phyloP scores from a whole-genome alignment of 1,140 invertebrate species.

The Bombus impatiens region DNA sequence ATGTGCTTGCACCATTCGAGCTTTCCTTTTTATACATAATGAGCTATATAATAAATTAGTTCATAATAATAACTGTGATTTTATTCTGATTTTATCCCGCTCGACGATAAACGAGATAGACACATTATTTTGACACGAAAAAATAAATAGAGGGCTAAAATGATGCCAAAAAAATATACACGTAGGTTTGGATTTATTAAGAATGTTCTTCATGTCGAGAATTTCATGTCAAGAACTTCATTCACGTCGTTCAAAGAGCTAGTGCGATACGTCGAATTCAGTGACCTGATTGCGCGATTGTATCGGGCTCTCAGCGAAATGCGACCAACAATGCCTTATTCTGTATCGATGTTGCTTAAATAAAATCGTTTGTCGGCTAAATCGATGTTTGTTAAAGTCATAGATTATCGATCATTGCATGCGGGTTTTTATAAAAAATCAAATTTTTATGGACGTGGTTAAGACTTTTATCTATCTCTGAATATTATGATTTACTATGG shows the following conservation, averaged over 20 bases:
- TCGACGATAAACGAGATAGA: too few relatives aligned
- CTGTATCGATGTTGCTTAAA: not conserved
- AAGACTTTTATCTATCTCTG: not conserved
- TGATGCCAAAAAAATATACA: too few relatives aligned
- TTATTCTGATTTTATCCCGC: too few relatives aligned
- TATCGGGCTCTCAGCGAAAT: constrained; percentile 15
- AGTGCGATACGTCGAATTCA: not conserved
- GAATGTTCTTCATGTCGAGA: not conserved
- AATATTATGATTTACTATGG: not conserved
- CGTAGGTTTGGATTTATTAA: not conserved
- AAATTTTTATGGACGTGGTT: not conserved
- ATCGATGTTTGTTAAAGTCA: not conserved
- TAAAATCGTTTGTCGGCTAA: not conserved
- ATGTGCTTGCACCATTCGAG: not conserved
- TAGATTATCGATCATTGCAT: not conserved
- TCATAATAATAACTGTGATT: not conserved
- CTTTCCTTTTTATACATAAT: not conserved
- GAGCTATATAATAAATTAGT: not conserved
- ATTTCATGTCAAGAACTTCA: not conserved
- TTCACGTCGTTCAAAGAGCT: not conserved
- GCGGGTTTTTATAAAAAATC: not conserved
- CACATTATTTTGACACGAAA: not conserved
- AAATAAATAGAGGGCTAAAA: not conserved
- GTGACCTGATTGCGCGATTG: constrained; percentile 35
- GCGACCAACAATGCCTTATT: not conserved